Conservation (phyloP, 2,797 vertebrate genomes). For the Microhierax caerulescens region DNA sequence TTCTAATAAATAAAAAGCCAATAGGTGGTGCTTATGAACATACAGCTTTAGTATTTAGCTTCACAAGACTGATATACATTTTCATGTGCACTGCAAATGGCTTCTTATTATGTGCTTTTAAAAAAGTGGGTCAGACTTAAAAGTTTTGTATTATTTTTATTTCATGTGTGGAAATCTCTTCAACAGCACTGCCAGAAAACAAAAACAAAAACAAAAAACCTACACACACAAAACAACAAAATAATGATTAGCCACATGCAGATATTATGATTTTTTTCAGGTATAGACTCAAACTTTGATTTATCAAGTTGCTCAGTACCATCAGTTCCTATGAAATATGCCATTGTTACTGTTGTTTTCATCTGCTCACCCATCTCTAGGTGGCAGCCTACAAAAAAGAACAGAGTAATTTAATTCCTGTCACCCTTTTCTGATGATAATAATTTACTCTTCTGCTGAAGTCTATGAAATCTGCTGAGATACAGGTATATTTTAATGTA, state of each 20-base stretch:
- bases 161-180: background rate
- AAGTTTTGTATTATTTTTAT: background rate
- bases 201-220: no score
- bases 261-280: background rate
- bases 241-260: background rate
- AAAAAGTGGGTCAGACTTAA: background rate
- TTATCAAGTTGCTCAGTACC: background rate
- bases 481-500: background rate
- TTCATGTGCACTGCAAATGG: background rate
- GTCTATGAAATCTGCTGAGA: background rate
- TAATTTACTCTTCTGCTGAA: background rate
- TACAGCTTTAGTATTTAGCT: background rate
- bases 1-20: background rate
- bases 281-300: background rate
- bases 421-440: background rate
- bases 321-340: background rate
- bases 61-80: background rate
- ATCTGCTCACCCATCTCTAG: background rate
- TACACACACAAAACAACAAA: background rate
- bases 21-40: background rate
- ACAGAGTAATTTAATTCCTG: background rate
- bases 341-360: background rate
- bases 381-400: background rate
- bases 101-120: background rate
- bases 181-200: background rate